Base-by-base conservation (phyloP, 1,140 invertebrate genomes). In the Pygmarrhopalites habei region DNA sequence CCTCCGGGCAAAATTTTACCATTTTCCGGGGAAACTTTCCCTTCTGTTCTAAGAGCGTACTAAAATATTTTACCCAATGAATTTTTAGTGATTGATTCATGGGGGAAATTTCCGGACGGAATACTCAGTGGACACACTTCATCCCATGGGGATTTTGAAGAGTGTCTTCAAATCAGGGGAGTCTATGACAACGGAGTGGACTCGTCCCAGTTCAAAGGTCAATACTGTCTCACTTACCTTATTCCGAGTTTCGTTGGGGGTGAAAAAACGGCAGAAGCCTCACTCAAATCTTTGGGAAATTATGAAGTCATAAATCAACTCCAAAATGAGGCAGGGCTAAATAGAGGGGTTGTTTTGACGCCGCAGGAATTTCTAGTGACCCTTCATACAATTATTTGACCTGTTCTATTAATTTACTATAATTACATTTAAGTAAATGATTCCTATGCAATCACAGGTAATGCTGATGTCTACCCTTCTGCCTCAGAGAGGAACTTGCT, bases 91-190 rank as follows among this genome's bases (percentile, higher is more conserved):
- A 7, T 28, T 5, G 23, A 53, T 28, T 26, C 66, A 0, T 67
- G 58, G 57, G 66, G 46, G 30, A 67, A 67, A 28, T 25, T 28
- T 7, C 66, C 66, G 2, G 60, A 62, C 41, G 66, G 66, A 23
- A 57, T 67, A 5, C 44, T 67, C 15, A 56, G 51, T 17, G 66
- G 66, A 21, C 66, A 67, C 28, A 46, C 52, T 0, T 21, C 35
- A 1, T 41, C 47, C 25, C 15, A 26, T 1, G 66, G 66, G 4
- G 66, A 67, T 53, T 67, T 52, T 26, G 56, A 64, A 25, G 62
- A 67, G 35, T 67, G 66, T 30, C 10, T 67, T 3, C 44, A 43
- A 19, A 32, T 64, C 17, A 62, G 77, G 26, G 77, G 47, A 41
- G 28, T 15, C 14, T 15, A 14, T 14, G 12, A 21, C 12, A 2